Evolutionary conservation across 1,140 invertebrate species (phyloP), one percentile per base, ranked within the genome.

Genomic region (Drosophila aff.): DNA sequence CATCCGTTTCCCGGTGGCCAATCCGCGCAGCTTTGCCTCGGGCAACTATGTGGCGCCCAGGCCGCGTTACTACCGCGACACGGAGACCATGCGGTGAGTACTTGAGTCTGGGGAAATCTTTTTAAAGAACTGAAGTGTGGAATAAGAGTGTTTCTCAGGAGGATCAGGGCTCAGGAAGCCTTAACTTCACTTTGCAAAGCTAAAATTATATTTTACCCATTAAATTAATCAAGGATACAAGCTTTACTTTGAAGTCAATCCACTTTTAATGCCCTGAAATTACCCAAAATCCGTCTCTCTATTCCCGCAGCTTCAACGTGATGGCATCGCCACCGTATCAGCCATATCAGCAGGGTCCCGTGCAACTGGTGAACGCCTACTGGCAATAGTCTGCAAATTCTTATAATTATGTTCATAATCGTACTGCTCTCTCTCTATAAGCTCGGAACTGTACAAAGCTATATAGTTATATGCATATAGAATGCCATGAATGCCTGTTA

Each of bases 11-110:
- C 86, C 86, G 26, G 72, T 91, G 23, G 75, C 81, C 64, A 83
- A 90, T 82, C 81, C 79, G 10, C 59, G 81, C 18, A 91, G 85
- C 66, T 91, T 68, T 26, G 89, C 89, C 9, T 91, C 89, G 0
- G 76, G 76, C 63, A 91, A 91, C 46, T 91, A 91, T 53, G 79
- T 91, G 66, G 87, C 87, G 13, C 61, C 89, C 38, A 78, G 90
- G 40, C 89, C 89, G 11, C 90, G 89, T 18, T 84, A 64, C 59
- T 79, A 83, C 49, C 83, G 81, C 57, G 81, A 80, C 28, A 74
- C 78, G 26, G 74, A 84, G 62, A 9, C 81, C 21, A 81, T 81
- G 73, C 61, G 77, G 84, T 89, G 41, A 38, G 76, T 77, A 11
- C 3, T 15, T 47, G 4, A 2, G 3, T 16, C 21, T 2, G 15